Conservation (phyloP, 2,888 invertebrate genomes). For the Polietes domitor region DNA sequence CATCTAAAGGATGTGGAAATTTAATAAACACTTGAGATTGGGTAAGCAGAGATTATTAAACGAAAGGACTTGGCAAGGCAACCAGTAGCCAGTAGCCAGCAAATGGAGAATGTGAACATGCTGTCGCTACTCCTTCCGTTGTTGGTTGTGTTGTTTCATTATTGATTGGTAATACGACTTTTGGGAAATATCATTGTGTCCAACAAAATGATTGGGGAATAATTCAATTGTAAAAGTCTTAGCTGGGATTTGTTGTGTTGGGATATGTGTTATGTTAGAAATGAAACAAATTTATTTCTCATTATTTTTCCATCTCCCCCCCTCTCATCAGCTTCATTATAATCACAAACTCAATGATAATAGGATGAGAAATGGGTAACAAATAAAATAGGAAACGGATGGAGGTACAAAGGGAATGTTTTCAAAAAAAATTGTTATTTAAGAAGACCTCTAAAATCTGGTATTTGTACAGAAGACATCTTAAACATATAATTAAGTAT, state of each 20-base stretch:
- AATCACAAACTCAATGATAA: no score
- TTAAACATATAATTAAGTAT: no score
- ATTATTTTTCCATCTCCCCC: neutral
- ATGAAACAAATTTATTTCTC: neutral
- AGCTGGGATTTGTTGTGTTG: neutral
- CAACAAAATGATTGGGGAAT: conserved; percentile 16
- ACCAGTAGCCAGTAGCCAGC: no score
- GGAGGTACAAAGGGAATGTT: no score
- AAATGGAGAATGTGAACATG: no score
- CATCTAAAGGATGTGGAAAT: conserved; percentile 48
- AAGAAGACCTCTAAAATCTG: no score
- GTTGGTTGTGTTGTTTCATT: neutral
- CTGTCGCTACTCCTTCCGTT: neutral
- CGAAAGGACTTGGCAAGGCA: neutral
- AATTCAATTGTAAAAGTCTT: conserved; percentile 22
- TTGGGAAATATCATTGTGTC: conserved; percentile 1
- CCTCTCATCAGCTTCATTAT: neutral
- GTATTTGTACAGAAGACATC: no score
- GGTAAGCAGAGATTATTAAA: conserved; percentile 33
- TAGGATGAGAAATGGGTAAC: no score
- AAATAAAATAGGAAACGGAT: no score
- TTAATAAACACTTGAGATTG: conserved; percentile 29
- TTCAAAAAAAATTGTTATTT: no score
- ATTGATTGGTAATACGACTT: conserved; percentile 25
- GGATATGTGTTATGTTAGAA: neutral